Evolutionary conservation across 2,797 vertebrate species (phyloP), one percentile per base, ranked within the genome.

Genomic region (Discoglossus pictus): DNA sequence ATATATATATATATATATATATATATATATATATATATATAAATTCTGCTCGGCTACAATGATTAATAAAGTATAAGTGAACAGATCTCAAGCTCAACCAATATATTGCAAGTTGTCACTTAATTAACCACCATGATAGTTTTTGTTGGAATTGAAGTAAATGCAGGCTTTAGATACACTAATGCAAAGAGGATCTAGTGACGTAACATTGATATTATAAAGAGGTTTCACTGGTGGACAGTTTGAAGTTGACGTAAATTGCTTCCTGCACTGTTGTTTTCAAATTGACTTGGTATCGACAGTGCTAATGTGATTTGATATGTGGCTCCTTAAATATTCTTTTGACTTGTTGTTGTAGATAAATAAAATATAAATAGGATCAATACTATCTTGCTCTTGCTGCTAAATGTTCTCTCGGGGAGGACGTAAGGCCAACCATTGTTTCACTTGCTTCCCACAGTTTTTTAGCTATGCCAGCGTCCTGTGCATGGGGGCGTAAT

Each of bases 381-480:
- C 7, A 21, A n/a, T 24, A 15, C 43, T 68, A 69, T 62, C 36
- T 35, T 13, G 43, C 47, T 63, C 34, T 55, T 51, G 53, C 4
- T 24, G 65, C 56, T 38, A 61, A 44, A 46, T 64, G 53, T 43
- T 65, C 38, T 25, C 52, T 56, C 7, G 44, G 36, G 13, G 68
- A 71, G 24, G 68, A 91, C 44, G 74, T 78, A 21, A 87, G 83
- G 15, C 84, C 88, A 39, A 91, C 90, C 68, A 93, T 79, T 68
- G 87, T 82, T 78, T 92, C 90, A 53, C 91, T 93, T 69, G 87
- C 88, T 65, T 92, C 90, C 91, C 91, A 93, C 61, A 93, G 84
- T 68, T 92, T 92, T 65, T 86, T 90, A 13, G 90, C 89, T 36
- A 91, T 87, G 6, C 87, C 89, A 8, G 84, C 66, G 7, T 92